A percentile compares a stretch with the other conserved stretches of the same genome.
Conservation (phyloP, 2,113 vertebrate species). For the Cercopithecus mona region DNA sequence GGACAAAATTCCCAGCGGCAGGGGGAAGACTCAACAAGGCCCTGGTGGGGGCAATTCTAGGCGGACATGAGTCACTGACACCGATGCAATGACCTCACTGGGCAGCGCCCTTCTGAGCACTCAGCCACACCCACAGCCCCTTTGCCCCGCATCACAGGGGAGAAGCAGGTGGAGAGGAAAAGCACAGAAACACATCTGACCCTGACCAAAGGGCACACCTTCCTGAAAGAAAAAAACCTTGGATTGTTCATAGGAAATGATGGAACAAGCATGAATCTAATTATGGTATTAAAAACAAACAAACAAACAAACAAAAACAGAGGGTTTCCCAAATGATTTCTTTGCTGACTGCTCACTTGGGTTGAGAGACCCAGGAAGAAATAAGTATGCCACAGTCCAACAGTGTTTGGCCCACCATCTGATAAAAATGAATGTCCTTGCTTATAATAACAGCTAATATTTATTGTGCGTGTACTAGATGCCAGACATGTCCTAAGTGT, state of each 20-base stretch:
- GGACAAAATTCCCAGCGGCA: neutral
- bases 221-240: neutral
- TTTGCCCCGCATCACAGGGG: no score
- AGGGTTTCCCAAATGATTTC: neutral
- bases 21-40: neutral
- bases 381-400: neutral
- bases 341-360: neutral
- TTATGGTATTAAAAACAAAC: neutral
- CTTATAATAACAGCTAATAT: neutral
- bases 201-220: neutral
- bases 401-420: neutral
- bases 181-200: neutral
- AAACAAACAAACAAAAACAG: neutral
- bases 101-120: no score
- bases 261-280: neutral
- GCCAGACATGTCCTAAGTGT: neutral
- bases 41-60: fast-evolving
- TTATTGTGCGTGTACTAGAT: neutral
- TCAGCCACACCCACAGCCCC: neutral
- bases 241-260: neutral
- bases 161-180: neutral
- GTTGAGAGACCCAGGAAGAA: neutral
- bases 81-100: neutral
- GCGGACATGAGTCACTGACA: fast-evolving
- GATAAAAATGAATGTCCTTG: neutral